A percentile compares a stretch with the other conserved stretches of the same genome.
phyloP scores from a whole-genome alignment of 2,888 invertebrate species.

The Sarcophaga variegata region DNA sequence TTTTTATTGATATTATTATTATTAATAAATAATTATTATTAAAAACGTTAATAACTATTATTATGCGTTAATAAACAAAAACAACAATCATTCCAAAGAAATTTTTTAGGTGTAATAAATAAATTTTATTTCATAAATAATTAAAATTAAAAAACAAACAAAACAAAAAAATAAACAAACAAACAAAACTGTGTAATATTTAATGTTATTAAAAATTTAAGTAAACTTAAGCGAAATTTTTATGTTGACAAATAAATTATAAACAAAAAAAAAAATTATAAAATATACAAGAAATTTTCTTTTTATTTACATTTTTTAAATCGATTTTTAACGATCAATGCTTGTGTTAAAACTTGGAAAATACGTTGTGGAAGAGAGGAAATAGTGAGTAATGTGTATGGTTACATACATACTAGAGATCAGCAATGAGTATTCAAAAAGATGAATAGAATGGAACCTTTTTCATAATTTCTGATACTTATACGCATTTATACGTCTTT shows the following conservation, averaged over 20 bases:
- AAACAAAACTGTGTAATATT: conserved; percentile 59
- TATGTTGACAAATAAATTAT: conserved; percentile 65
- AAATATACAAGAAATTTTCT: neutral
- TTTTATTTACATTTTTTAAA: neutral
- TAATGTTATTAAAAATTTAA: conserved; percentile 60
- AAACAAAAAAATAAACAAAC: neutral
- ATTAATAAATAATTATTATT: conserved; percentile 20
- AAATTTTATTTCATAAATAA: conserved; percentile 52
- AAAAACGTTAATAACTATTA: neutral
- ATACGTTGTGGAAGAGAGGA: too few species aligned
- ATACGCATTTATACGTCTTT: too few species aligned
- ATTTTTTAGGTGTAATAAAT: conserved; percentile 67
- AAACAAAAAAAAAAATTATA: conserved; percentile 29
- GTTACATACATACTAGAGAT: too few species aligned
- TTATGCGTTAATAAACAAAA: neutral
- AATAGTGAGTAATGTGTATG: too few species aligned
- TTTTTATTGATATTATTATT: conserved; percentile 63
- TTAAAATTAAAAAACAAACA: conserved; percentile 4
- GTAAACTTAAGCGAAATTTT: conserved; percentile 57
- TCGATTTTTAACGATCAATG: neutral
- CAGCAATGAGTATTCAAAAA: too few species aligned
- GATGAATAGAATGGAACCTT: too few species aligned
- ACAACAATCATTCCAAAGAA: conserved; percentile 69
- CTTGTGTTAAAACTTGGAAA: neutral
- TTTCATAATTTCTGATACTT: too few species aligned